Base-by-base conservation (phyloP, 2,888 invertebrate species). In the Clusia tigrina region DNA sequence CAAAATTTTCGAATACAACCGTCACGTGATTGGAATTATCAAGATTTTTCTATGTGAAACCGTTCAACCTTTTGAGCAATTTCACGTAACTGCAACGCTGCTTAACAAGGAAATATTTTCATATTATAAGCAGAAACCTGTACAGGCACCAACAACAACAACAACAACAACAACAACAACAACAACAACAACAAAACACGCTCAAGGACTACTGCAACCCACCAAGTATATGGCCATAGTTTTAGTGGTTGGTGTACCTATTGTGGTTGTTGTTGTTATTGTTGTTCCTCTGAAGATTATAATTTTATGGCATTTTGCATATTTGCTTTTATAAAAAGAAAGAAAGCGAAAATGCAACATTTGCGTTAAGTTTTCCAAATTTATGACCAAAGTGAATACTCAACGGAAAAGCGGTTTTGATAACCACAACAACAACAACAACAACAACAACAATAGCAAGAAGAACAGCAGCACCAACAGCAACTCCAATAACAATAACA, bases 1-100 rank as follows among this genome's bases (percentile, higher is more conserved):
- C 67, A 48, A 48, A 48, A 48, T 48, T 20, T 48, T 48, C 3
- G 22, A n/a, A 32, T n/a, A 42, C n/a, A 10, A 42, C 42, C n/a
- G n/a, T 42, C n/a, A 42, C 42, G 42, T 42, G 42, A 42, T 5
- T 5, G 42, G n/a, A 5, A 42, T 42, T 42, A 42, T 42, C 42
- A 42, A 42, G 42, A 42, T 42, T 42, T 42, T 17, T 42, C 12
- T 10, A 15, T 15, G 10, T 15, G n/a, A n/a, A n/a, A n/a, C n/a
- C n/a, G n/a, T n/a, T 42, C 3, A 42, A 42, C 42, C 42, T 42
- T n/a, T 42, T 42, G n/a, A 42, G n/a, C n/a, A 42, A 42, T 42
- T 17, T 5, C 9, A 3, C 42, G n/a, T 17, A 32, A 32, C 32
- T 32, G 6, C 32, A 32, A 42, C 42, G 42, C 3, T 3, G n/a